phyloP scores from a whole-genome alignment of 2,797 vertebrate species.

The Ptychadena robeensis region DNA sequence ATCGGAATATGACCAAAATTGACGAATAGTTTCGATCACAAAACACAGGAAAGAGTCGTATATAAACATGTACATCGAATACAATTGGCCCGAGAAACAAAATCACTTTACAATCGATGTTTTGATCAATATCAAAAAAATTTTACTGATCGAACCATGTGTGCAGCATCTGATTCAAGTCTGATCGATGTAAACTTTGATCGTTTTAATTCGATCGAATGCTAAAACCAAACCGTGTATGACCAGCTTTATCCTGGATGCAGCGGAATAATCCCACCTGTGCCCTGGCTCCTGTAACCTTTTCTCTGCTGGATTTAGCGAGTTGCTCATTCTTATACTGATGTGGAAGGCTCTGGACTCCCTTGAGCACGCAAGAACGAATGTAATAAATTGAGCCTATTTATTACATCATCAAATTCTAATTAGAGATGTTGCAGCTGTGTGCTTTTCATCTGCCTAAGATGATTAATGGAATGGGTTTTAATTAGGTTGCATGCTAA shows the following conservation, averaged over 20 bases:
- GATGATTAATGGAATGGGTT: slow-evolving; percentile 60
- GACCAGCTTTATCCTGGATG: not conserved
- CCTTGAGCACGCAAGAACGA: slow-evolving; percentile 51
- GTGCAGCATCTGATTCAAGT: no score
- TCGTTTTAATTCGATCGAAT: not conserved
- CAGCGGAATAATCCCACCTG: not conserved
- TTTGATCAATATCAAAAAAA: no score
- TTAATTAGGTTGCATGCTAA: slow-evolving; percentile 61
- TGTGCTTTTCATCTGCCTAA: slow-evolving; percentile 58
- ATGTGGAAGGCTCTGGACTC: slow-evolving; percentile 27
- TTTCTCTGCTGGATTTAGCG: not conserved
- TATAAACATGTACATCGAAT: no score
- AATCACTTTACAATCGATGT: no score
- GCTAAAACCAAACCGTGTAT: no score
- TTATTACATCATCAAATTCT: slow-evolving; percentile 62
- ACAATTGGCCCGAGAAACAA: no score
- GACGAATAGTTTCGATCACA: no score
- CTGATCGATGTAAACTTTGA: no score
- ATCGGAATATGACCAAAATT: no score
- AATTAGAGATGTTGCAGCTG: slow-evolving; percentile 61
- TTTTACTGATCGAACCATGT: no score
- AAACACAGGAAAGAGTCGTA: no score
- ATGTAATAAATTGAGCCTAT: slow-evolving; percentile 60
- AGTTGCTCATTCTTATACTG: not conserved
- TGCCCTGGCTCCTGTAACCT: not conserved